Conservation (phyloP, 1,140 invertebrate species). For the Pinna nobilis region DNA sequence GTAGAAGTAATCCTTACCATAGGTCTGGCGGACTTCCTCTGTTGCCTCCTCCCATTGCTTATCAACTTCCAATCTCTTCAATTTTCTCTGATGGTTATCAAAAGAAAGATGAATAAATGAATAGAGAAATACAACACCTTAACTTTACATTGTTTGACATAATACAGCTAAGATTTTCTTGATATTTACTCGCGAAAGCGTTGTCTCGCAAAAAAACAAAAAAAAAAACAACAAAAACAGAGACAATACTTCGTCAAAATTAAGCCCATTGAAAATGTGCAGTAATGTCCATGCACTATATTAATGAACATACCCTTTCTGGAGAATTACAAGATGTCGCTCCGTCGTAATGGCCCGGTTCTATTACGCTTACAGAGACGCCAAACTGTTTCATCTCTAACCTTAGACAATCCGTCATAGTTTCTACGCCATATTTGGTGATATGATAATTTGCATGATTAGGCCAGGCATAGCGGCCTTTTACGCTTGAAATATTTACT, state of each 20-base stretch:
- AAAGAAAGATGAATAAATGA: too few relatives aligned
- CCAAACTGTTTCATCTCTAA: slow-evolving; percentile 68
- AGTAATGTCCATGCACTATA: background rate
- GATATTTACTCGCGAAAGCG: background rate
- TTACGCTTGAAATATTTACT: slow-evolving; percentile 88
- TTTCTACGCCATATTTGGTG: slow-evolving; percentile 84
- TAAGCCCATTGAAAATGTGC: background rate
- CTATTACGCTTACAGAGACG: slow-evolving; percentile 65
- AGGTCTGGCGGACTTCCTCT: slow-evolving; percentile 33
- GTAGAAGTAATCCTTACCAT: slow-evolving; percentile 34
- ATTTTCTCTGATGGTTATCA: background rate
- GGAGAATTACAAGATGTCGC: slow-evolving; percentile 53
- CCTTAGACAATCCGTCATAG: slow-evolving; percentile 62
- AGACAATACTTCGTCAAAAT: background rate
- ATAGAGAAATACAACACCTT: too few relatives aligned
- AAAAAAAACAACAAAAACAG: background rate
- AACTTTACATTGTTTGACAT: background rate
- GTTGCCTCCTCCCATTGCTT: slow-evolving; percentile 18
- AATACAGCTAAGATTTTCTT: background rate
- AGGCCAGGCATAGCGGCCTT: slow-evolving; percentile 82
- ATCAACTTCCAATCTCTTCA: slow-evolving; percentile 14
- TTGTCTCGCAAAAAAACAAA: background rate
- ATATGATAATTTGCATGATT: slow-evolving; percentile 85
- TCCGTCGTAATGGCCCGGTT: slow-evolving; percentile 70
- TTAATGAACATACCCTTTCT: slow-evolving; percentile 25